Conservation (phyloP, 2,797 vertebrate genomes). For the Botia almorhae region DNA sequence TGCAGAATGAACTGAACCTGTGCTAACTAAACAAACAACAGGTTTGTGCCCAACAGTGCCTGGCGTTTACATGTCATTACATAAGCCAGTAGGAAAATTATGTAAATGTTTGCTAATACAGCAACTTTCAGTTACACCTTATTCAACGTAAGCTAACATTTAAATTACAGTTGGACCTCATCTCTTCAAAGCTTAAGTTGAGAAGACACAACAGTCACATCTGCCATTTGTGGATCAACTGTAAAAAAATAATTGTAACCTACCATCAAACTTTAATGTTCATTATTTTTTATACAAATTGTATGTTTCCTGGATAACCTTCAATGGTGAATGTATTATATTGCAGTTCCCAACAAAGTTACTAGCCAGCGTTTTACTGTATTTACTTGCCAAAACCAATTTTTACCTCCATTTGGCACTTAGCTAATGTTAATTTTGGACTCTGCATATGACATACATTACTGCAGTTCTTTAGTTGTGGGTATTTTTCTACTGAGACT, state of each 20-base stretch:
- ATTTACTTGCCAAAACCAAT: not conserved
- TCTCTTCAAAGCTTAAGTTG: too few species aligned
- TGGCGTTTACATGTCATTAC: not conserved
- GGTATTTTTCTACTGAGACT: not conserved
- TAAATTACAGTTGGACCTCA: too few species aligned
- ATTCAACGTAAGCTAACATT: too few species aligned
- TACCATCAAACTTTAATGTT: too few species aligned
- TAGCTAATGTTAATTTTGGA: not conserved
- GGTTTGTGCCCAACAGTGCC: not conserved
- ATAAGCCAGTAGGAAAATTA: not conserved
- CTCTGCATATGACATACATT: not conserved
- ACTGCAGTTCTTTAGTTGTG: not conserved
- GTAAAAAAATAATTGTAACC: not conserved
- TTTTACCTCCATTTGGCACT: not conserved
- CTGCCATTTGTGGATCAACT: too few species aligned
- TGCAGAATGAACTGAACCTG: not conserved
- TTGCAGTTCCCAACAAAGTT: not conserved
- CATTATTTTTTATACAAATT: too few species aligned
- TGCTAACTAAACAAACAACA: slow-evolving; percentile 4
- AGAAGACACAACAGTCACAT: too few species aligned
- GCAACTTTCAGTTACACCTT: not conserved
- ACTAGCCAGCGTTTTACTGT: not conserved
- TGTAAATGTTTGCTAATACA: not conserved
- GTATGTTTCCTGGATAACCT: too few species aligned
- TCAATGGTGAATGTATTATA: too few species aligned